Conservation (phyloP, 2,113 vertebrate species). For the Xyliphius kryptos region DNA sequence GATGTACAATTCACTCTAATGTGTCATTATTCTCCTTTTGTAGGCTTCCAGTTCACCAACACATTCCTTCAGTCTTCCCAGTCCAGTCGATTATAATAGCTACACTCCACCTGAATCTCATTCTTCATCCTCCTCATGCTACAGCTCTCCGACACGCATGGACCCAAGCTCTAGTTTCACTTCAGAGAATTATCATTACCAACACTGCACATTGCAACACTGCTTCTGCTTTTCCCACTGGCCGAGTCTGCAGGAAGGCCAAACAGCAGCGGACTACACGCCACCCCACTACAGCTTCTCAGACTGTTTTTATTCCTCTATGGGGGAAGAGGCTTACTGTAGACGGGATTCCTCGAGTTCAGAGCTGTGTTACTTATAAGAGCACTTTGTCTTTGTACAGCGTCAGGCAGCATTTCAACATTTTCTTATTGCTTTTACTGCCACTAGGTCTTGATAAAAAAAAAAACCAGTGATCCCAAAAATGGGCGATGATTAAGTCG, state of each 20-base stretch:
- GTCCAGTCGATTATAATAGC: slow-evolving; percentile 68
- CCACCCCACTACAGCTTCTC: slow-evolving; percentile 50
- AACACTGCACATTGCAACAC: slow-evolving; percentile 54
- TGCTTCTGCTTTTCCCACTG: slow-evolving; percentile 65
- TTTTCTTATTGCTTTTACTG: slow-evolving; percentile 13
- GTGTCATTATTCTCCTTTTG: slow-evolving; percentile 4
- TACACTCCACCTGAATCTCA: slow-evolving; percentile 69
- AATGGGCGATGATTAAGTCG: background rate
- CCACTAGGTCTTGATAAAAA: background rate
- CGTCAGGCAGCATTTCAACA: slow-evolving; percentile 42
- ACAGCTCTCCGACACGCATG: slow-evolving; percentile 64
- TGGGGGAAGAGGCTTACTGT: slow-evolving; percentile 62
- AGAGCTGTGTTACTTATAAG: slow-evolving; percentile 80
- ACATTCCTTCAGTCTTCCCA: slow-evolving; percentile 64
- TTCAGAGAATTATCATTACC: slow-evolving; percentile 57
- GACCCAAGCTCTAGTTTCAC: slow-evolving; percentile 59
- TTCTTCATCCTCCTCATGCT: slow-evolving; percentile 65
- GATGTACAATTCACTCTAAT: background rate
- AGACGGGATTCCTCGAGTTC: slow-evolving; percentile 66
- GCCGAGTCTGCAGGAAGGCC: slow-evolving; percentile 49
- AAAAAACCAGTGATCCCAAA: background rate
- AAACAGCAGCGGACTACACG: slow-evolving; percentile 48
- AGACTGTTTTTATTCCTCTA: slow-evolving; percentile 62
- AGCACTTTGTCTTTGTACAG: slow-evolving; percentile 30
- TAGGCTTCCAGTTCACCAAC: slow-evolving; percentile 70